A percentile compares a stretch with the other conserved stretches of the same genome.
Conservation (phyloP, 2,888 invertebrate genomes). For the Tiphia femorata region DNA sequence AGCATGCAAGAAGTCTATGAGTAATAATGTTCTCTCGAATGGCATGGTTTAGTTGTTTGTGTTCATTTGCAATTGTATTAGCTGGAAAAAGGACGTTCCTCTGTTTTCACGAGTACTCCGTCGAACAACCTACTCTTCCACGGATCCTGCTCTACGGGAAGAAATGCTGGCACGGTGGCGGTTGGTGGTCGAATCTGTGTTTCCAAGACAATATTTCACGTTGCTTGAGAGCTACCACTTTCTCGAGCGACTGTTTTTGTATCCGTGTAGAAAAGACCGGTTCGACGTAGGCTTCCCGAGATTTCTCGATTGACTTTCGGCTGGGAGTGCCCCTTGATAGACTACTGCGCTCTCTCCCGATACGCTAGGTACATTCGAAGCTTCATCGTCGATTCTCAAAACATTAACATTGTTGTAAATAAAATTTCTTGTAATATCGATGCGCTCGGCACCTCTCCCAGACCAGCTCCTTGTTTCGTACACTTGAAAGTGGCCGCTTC, state of each 20-base stretch:
- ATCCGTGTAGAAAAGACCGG: constrained; percentile 24
- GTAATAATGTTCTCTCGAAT: no score
- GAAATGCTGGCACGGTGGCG: no score
- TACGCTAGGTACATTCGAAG: neutral
- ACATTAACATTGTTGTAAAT: neutral
- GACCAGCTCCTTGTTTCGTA: neutral
- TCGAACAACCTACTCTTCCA: neutral
- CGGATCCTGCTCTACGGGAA: neutral
- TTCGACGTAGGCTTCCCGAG: constrained; percentile 11
- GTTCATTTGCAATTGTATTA: neutral
- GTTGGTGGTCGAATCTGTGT: neutral
- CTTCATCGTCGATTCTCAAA: neutral
- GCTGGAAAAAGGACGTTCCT: no score
- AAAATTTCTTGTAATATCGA: neutral
- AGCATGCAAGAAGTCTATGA: constrained; percentile 43
- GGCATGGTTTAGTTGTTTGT: neutral
- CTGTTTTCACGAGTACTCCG: neutral
- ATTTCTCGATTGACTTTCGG: neutral
- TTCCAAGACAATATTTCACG: neutral
- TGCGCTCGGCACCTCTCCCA: neutral
- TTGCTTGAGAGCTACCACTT: no score
- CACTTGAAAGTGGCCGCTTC: neutral
- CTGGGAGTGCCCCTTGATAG: neutral
- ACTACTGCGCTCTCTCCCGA: neutral
- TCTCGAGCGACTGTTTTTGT: no score